phyloP scores from a whole-genome alignment of 92 coral and sea anemone species.

The Epizoanthus ramosus region DNA sequence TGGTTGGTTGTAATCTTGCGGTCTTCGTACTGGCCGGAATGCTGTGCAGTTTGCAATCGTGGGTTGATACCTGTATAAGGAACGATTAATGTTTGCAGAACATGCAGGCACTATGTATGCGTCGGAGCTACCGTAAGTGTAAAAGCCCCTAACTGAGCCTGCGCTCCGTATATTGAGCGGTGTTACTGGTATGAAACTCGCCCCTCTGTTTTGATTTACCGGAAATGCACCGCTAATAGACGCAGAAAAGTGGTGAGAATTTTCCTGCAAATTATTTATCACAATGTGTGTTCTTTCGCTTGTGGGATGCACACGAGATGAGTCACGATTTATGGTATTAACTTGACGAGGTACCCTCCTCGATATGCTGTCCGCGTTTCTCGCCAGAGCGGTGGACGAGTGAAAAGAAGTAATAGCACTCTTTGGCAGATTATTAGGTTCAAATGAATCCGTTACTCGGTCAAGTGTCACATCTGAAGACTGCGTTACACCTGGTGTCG shows the following conservation, averaged over 20 bases:
- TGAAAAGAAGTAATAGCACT: background rate
- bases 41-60: constrained; percentile 25
- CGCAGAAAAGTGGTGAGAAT: constrained; percentile 7
- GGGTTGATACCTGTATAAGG: constrained; percentile 25
- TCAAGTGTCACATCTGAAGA: constrained; percentile 11
- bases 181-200: constrained; percentile 14
- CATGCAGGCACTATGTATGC: background rate
- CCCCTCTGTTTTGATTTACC: constrained; percentile 19
- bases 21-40: constrained; percentile 34
- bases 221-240: background rate
- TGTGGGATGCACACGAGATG: background rate
- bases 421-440: background rate
- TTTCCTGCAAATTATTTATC: background rate
- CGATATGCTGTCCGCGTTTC: background rate
- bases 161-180: constrained; percentile 27
- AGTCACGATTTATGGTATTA: background rate
- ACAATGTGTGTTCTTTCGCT: background rate
- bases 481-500: constrained; percentile 25
- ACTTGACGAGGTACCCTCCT: background rate
- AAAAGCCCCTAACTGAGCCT: constrained; percentile 5
- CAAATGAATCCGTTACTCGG: background rate
- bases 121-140: background rate
- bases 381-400: background rate
- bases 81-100: background rate
- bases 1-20: background rate